Evolutionary conservation across 2,113 vertebrate species (phyloP).

Genomic region (Sylvilagus bachmani): DNA sequence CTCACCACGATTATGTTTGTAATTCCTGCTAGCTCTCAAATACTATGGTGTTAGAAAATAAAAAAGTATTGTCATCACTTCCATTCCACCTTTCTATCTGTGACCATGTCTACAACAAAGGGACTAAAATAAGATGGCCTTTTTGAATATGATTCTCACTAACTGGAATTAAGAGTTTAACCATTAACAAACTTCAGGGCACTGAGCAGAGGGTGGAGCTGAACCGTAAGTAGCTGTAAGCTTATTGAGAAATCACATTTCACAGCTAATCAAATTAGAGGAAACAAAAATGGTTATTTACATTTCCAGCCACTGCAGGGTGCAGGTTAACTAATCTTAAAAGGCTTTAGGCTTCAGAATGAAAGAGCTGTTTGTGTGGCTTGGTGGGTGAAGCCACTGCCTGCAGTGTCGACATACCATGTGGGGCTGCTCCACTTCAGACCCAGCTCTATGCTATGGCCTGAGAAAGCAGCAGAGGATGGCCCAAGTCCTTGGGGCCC

Average conservation of each 20-base stretch:
- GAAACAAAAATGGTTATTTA: neutral
- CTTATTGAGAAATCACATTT: constrained; percentile 7
- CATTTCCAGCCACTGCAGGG: no score
- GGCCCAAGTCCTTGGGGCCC: no score
- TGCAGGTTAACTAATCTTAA: no score
- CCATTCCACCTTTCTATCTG: neutral
- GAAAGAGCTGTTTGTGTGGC: no score
- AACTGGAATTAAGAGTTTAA: constrained; percentile 29
- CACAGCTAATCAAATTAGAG: neutral
- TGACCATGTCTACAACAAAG: neutral
- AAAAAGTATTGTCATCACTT: neutral
- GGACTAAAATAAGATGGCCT: neutral
- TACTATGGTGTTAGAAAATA: neutral
- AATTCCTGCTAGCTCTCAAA: neutral
- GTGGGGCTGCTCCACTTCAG: no score
- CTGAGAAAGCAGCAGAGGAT: no score
- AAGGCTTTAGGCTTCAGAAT: neutral
- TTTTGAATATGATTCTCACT: neutral
- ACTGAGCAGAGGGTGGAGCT: neutral
- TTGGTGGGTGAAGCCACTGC: neutral
- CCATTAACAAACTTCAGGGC: neutral
- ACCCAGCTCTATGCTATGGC: no score
- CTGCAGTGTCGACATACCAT: neutral
- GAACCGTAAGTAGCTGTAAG: neutral
- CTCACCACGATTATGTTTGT: neutral